Conservation (phyloP, 2,888 invertebrate genomes). For the Yponomeuta cagnagella region DNA sequence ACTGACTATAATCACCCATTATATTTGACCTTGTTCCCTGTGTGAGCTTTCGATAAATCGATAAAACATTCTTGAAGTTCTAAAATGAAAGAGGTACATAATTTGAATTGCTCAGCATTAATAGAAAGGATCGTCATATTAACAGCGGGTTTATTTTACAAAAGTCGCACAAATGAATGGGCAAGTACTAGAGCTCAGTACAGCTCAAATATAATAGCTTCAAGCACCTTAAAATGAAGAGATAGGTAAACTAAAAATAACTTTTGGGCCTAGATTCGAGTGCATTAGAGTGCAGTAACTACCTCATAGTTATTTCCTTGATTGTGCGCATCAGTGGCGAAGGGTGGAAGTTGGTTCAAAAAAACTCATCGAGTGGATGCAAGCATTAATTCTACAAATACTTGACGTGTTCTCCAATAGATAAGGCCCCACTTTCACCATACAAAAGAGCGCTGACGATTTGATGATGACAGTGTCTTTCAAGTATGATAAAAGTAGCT, state of each 20-base stretch:
- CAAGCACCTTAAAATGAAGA: not conserved
- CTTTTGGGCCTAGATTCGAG: not conserved
- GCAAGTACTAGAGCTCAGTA: not conserved
- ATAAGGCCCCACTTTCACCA: too few relatives aligned
- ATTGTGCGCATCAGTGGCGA: too few relatives aligned
- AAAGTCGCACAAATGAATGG: not conserved
- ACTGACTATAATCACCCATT: not conserved
- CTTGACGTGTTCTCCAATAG: too few relatives aligned
- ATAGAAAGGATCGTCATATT: not conserved
- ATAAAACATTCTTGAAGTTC: not conserved
- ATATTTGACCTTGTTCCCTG: not conserved
- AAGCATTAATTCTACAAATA: too few relatives aligned
- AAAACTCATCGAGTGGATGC: too few relatives aligned
- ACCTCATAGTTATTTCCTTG: too few relatives aligned
- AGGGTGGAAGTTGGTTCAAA: too few relatives aligned
- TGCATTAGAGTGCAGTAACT: too few relatives aligned
- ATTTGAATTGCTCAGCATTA: not conserved
- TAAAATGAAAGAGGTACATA: not conserved
- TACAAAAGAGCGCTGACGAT: too few relatives aligned
- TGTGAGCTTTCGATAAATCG: not conserved
- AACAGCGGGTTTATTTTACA: not conserved
- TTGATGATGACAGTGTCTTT: too few relatives aligned
- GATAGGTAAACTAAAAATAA: not conserved
- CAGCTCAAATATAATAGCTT: not conserved
- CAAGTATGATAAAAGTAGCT: too few relatives aligned